A percentile compares a stretch with the other conserved stretches of the same genome.
These are phyloP conservation scores for Drosophila merina DNA, from an alignment of 2,888 invertebrate species.

Conservation along the genomic window DNA sequence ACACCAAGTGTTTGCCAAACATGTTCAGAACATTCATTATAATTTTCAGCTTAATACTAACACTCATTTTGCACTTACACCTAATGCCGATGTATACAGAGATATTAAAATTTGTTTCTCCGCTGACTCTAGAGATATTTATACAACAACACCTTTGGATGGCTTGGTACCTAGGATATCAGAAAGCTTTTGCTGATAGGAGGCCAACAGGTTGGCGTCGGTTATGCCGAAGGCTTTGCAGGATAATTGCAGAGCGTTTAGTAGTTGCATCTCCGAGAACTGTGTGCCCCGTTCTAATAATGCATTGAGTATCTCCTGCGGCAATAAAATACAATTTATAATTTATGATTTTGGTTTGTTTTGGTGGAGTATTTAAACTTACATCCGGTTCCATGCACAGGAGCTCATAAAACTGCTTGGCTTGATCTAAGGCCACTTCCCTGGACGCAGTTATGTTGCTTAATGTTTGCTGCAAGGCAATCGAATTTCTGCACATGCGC, in stretches of 20 bases:
- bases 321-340: constrained; percentile 60
- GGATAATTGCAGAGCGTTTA: constrained; percentile 92
- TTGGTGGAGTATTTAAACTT: constrained; percentile 61
- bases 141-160: constrained; percentile 92
- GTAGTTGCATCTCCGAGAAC: constrained; percentile 94
- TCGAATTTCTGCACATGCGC: constrained; percentile 93
- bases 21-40: constrained; percentile 72
- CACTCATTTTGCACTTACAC: constrained; percentile 57
- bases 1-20: constrained; percentile 65
- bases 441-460: constrained; percentile 92
- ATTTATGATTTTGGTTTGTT: neutral
- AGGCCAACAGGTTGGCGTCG: constrained; percentile 86
- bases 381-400: constrained; percentile 93
- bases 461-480: constrained; percentile 93
- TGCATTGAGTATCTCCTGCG: constrained; percentile 91
- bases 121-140: constrained; percentile 60
- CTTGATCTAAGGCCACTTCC: constrained; percentile 94
- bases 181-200: constrained; percentile 91
- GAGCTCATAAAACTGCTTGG: constrained; percentile 94
- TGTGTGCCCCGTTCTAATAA: constrained; percentile 94
- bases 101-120: constrained; percentile 20
- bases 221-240: constrained; percentile 86
- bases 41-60: constrained; percentile 51
- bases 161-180: constrained; percentile 89
- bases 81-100: constrained; percentile 48